phyloP scores from a whole-genome alignment of 2,888 invertebrate species.

The Alviniconcha strummeri region DNA sequence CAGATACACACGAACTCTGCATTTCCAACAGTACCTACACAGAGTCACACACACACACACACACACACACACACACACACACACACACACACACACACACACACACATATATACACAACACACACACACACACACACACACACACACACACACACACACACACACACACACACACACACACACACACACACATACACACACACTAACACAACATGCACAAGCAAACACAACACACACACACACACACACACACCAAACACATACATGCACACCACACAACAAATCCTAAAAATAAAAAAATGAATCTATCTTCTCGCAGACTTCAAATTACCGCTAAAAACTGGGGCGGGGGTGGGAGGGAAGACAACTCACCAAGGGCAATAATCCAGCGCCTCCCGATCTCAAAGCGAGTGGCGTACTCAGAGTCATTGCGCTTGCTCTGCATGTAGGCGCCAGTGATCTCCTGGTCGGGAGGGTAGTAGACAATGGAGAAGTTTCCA shows the following conservation, averaged over 20 bases:
- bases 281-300: not conserved
- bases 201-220: not conserved
- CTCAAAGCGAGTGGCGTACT: slow-evolving; percentile 44
- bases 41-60: not conserved
- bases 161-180: not conserved
- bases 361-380: slow-evolving; percentile 82
- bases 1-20: too few relatives aligned
- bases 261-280: not conserved
- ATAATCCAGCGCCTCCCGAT: slow-evolving; percentile 83
- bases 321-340: too few relatives aligned
- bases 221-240: not conserved
- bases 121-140: not conserved
- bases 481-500: slow-evolving; percentile 39
- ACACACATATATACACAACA: not conserved
- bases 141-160: not conserved
- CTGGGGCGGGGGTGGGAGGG: too few relatives aligned
- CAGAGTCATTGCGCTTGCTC: not conserved
- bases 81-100: too few relatives aligned
- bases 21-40: not conserved
- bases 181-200: not conserved
- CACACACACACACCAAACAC: not conserved
- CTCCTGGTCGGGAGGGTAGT: slow-evolving; percentile 51
- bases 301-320: not conserved
- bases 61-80: not conserved
- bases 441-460: slow-evolving; percentile 56